These are phyloP conservation scores for Ochropacha duplaris DNA, from an alignment of 2,888 invertebrate genomes.

Conservation along the genomic window DNA sequence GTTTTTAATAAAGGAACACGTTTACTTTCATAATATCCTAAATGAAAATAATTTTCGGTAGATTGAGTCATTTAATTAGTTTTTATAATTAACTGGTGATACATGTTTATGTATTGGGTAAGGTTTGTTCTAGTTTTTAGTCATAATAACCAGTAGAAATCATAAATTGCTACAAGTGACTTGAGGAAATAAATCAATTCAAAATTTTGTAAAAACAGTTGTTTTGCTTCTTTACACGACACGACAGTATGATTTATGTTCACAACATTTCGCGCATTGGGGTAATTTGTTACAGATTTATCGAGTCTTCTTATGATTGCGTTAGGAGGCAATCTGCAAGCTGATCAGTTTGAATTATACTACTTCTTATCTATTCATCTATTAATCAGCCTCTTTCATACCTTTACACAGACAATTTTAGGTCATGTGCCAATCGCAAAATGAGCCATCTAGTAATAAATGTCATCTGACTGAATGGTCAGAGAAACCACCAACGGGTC, in stretches of 20 bases:
- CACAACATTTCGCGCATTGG: background rate
- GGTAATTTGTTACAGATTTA: background rate
- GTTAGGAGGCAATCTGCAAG: background rate
- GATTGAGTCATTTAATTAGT: background rate
- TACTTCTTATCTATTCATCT: too few relatives aligned
- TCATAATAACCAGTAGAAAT: background rate
- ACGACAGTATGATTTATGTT: background rate
- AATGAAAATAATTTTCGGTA: background rate
- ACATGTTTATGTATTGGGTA: background rate
- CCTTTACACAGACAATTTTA: too few relatives aligned
- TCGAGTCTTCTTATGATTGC: background rate
- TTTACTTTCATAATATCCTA: background rate
- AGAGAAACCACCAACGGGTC: too few relatives aligned
- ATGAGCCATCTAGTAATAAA: too few relatives aligned
- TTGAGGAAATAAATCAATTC: background rate
- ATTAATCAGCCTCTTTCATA: too few relatives aligned
- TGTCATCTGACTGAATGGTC: too few relatives aligned
- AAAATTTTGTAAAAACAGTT: background rate
- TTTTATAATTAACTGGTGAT: background rate
- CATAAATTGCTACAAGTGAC: background rate
- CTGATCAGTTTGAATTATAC: too few relatives aligned
- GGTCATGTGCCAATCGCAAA: too few relatives aligned
- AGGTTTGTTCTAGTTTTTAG: background rate
- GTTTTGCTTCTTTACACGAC: background rate
- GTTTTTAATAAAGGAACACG: background rate